Conservation (phyloP, 2,888 invertebrate genomes). For the Mythimna lalbum region DNA sequence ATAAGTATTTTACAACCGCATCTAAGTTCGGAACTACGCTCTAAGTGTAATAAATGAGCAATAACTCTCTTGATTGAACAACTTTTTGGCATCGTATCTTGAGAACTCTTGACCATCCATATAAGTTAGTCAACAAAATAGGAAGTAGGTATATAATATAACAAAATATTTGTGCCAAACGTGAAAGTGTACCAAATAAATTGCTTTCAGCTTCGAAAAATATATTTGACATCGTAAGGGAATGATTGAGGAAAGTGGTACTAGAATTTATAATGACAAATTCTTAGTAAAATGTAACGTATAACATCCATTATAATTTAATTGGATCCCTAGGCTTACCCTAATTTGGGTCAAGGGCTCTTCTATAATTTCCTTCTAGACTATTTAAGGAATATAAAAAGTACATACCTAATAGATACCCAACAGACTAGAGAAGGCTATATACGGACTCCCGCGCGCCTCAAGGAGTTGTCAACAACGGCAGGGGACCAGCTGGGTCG, state of each 20-base stretch:
- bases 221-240: background rate
- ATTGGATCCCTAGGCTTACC: slow-evolving; percentile 27
- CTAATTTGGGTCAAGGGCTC: slow-evolving; percentile 38
- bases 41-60: slow-evolving; percentile 41
- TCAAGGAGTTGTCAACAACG: too few species aligned
- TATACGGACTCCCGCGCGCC: too few species aligned
- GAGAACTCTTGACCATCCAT: slow-evolving; percentile 5
- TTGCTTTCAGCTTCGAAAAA: background rate
- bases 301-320: slow-evolving; percentile 24
- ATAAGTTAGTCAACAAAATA: slow-evolving; percentile 3
- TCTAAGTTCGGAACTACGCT: slow-evolving; percentile 24
- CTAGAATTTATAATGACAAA: slow-evolving; percentile 13
- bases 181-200: background rate
- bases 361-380: slow-evolving; percentile 9
- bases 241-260: slow-evolving; percentile 4
- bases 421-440: background rate
- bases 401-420: background rate
- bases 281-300: slow-evolving; percentile 8
- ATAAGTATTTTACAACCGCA: slow-evolving; percentile 40
- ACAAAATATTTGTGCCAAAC: background rate
- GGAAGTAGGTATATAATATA: background rate
- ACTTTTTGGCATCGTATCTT: slow-evolving; percentile 26
- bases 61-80: slow-evolving; percentile 40
- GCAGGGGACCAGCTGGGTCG: too few species aligned
- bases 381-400: slow-evolving; percentile 18